A percentile compares a stretch with the other conserved stretches of the same genome.
These are phyloP conservation scores for Myiopsitta monachus DNA, from an alignment of 2,113 vertebrate species.

Conservation along the genomic window DNA sequence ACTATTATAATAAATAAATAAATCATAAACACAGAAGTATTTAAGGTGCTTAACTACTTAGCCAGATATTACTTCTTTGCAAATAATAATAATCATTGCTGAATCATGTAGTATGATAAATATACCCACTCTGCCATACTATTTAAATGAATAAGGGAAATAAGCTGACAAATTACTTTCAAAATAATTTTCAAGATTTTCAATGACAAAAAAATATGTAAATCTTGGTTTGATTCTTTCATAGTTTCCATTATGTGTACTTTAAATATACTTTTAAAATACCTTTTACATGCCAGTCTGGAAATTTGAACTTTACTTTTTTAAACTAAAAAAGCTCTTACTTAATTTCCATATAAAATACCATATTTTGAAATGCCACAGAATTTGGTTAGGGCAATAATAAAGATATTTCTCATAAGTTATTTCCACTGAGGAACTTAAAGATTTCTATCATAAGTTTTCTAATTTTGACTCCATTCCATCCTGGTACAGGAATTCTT, in stretches of 20 bases:
- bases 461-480: neutral
- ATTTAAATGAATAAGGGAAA: neutral
- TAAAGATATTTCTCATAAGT: neutral
- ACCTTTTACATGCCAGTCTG: neutral
- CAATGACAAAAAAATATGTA: neutral
- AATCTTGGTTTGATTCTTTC: neutral
- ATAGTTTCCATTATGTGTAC: neutral
- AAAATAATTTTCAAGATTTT: neutral
- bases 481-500: neutral
- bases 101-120: neutral
- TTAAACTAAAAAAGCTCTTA: fast-evolving
- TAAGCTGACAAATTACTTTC: neutral
- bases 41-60: neutral
- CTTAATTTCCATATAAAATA: neutral
- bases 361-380: neutral
- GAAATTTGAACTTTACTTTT: neutral
- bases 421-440: neutral
- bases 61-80: neutral
- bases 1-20: neutral
- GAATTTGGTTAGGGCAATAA: neutral
- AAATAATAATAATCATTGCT: neutral
- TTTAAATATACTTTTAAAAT: neutral
- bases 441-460: neutral
- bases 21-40: neutral
- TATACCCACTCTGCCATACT: neutral